phyloP scores from a whole-genome alignment of 2,113 vertebrate species.

The Mionectes macconnelli region DNA sequence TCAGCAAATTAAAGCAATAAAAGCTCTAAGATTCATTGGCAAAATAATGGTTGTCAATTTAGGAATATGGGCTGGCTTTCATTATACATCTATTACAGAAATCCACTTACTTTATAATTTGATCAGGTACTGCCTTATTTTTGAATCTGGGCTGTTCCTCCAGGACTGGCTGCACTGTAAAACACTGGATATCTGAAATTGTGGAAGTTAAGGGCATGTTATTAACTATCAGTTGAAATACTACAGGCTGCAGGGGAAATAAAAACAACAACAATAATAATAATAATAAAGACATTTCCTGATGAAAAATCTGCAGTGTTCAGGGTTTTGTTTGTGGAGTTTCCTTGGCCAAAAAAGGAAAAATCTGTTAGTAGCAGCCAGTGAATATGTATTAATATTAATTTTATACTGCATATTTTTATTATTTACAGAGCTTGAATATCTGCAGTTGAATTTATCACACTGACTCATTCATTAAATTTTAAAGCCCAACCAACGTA shows the following conservation, averaged over 20 bases:
- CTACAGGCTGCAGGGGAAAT: neutral
- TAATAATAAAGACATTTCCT: neutral
- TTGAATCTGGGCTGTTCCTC: conserved; percentile 91
- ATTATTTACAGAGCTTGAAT: neutral
- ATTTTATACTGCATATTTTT: neutral
- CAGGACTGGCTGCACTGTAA: conserved; percentile 93
- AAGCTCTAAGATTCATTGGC: neutral
- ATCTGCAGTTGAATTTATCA: conserved; percentile 22
- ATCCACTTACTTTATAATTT: conserved; percentile 92
- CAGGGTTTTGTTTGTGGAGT: neutral
- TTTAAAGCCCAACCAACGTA: conserved; percentile 9
- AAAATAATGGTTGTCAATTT: neutral
- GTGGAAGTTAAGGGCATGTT: conserved; percentile 74
- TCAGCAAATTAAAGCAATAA: neutral
- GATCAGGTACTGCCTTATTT: conserved; percentile 96
- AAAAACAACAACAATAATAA: neutral
- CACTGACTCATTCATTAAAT: conserved; percentile 18
- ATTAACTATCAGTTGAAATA: neutral
- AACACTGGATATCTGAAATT: conserved; percentile 92
- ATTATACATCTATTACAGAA: neutral
- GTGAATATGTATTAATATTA: neutral
- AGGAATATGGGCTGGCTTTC: neutral
- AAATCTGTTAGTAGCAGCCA: neutral
- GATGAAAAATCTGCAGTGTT: neutral
- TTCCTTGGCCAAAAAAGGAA: neutral